Conservation (phyloP, 2,113 vertebrate genomes). For the Phrynosoma blainvillii region DNA sequence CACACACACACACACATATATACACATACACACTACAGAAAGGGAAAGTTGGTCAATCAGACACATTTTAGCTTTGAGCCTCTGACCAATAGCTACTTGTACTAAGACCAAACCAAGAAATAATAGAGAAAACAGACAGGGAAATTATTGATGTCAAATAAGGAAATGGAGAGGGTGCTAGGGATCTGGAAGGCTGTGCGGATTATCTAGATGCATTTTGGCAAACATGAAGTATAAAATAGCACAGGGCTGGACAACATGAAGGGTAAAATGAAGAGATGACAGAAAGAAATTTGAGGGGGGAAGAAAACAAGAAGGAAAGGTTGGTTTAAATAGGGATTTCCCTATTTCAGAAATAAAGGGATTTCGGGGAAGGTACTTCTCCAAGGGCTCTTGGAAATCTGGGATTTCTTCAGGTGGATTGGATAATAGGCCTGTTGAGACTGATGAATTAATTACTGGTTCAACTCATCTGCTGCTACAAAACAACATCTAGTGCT, state of each 20-base stretch:
- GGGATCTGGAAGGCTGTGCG: neutral
- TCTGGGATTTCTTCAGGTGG: neutral
- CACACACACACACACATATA: neutral
- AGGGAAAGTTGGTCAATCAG: neutral
- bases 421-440: neutral
- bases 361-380: neutral
- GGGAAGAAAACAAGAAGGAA: neutral
- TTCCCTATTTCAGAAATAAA: neutral
- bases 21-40: neutral
- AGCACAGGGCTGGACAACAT: neutral
- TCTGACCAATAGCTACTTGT: no score
- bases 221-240: neutral
- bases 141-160: neutral
- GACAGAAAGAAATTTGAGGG: neutral
- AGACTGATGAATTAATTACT: neutral
- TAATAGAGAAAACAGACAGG: neutral
- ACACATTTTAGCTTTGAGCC: neutral
- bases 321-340: neutral
- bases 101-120: neutral
- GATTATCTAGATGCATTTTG: no score
- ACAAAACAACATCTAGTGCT: conserved; percentile 1
- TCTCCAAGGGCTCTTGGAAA: neutral
- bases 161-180: neutral
- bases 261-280: neutral
- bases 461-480: neutral